Conservation (phyloP, 2,797 vertebrate species). For the Sebastes flavidus region DNA sequence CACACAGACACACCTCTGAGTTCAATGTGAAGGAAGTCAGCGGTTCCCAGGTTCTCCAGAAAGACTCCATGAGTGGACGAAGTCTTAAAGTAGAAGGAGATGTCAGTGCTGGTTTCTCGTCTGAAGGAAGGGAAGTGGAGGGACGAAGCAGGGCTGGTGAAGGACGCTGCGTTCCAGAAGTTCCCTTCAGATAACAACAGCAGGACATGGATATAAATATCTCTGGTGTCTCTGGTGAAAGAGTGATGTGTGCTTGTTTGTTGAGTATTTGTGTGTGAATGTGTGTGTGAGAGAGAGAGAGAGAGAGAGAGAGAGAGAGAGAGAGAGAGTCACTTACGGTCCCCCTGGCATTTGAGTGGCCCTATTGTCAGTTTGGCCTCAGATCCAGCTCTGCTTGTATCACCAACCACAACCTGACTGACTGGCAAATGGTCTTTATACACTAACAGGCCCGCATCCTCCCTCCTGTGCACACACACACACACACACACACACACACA, state of each 20-base stretch:
- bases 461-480: constrained; percentile 82
- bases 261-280: no score
- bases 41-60: constrained; percentile 91
- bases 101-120: constrained; percentile 91
- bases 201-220: neutral
- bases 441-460: constrained; percentile 90
- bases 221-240: neutral
- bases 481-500: neutral
- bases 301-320: no score
- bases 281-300: neutral
- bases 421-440: constrained; percentile 97
- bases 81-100: constrained; percentile 98
- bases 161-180: constrained; percentile 95
- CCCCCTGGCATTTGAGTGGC: constrained; percentile 91
- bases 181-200: constrained; percentile 78
- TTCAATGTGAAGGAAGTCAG: constrained; percentile 91
- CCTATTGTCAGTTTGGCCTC: constrained; percentile 93
- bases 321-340: constrained; percentile 86
- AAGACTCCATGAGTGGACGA: constrained; percentile 92
- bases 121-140: constrained; percentile 92
- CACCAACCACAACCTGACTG: constrained; percentile 91
- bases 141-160: constrained; percentile 90
- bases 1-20: constrained; percentile 84
- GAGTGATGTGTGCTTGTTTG: neutral
- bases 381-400: constrained; percentile 88